Base-by-base conservation (phyloP, 2,113 vertebrate species). In the Chaetops frenatus region DNA sequence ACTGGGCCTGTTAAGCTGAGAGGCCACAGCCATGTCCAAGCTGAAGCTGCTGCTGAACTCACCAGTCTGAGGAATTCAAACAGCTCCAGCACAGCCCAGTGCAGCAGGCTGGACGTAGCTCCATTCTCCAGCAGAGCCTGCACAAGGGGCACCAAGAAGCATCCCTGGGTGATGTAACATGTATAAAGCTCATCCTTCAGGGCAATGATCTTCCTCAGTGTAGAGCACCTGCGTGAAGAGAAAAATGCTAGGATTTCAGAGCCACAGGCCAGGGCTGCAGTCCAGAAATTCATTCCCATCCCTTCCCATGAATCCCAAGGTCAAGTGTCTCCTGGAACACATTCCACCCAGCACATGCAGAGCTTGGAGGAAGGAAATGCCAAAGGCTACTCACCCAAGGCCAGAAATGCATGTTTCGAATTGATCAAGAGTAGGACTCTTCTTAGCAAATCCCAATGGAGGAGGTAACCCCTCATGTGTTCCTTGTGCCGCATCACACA, bases 1-100 rank as follows among this genome's bases (percentile, higher is more conserved):
- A 22, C 18, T 11, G 53, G 53, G 29, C 35, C 64, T 69, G 11
- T 7, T 48, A 42, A 58, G 53, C 53, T 48, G 44, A 58, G 42
- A 57, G 79, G 53, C 42, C 51, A 33, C 2, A 1, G 28, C 35
- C 2, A 0, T 29, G 29, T 18, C 35, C 0, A 1, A 69, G 65
- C 54, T 50, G 35, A 23, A 81, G 65, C 65, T 69, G 64, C 51
- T 67, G 53, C 53, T 70, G 65, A 60, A 50, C 35, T 81, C 53
- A 50, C 54, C 65, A 81, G 31, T 15, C 54, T 28, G 44, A 70
- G 79, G 53, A 81, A 58, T 19, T 81, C 65, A 50, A 60, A 60
- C 29, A 81, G 45, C 79, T 70, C 79, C 35, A 60, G 64, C 53
- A 69, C 42, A 48, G 44, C 54, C 44, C 79, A 60, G 65, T n/a